Evolutionary conservation across 2,113 vertebrate species (phyloP), one percentile per base, ranked within the genome.

Genomic region (Gopherus evgoodei): DNA sequence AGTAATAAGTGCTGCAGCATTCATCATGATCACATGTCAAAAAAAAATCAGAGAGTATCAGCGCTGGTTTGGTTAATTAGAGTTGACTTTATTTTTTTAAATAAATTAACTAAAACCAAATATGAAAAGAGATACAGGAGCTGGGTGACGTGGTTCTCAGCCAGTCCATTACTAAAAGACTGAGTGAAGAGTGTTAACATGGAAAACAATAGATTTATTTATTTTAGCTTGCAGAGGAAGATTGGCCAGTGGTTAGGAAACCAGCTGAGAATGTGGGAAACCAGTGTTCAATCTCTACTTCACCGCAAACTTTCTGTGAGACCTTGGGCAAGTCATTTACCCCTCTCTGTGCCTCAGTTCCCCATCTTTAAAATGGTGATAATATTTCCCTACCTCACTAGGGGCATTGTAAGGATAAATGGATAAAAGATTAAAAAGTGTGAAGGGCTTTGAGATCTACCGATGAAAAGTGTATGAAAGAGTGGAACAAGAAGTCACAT

Each of bases 401-500:
- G 19, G 17, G 9, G 19, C 4, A 72, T 4, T 22, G 4, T 38
- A 72, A 38, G 65, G 65, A 72, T 69, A 69, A 69, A 69, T 35
- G 35, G 16, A 69, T 72, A 38, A 72, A 17, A 38, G 65, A 72
- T 72, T 1, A 19, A 69, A n/a, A n/a, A n/a, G 17, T 14, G 11
- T n/a, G 35, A 69, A 72, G n/a, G n/a, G 8, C n/a, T 72, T 72
- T 72, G 65, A 72, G 17, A 38, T 72, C 31, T 35, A 19, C 31
- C 16, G 19, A 72, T 38, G 19, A 21, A 69, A 69, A 38, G 35
- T 35, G 17, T 38, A 69, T 90, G 87, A 87, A 96, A 56, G 0
- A 89, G 49, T 86, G 85, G 84, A 93, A 94, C 91, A 86, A 35
- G n/a, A 95, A 96, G 76, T 89, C 85, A 91, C 83, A 82, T 86